Evolutionary conservation across 2,797 vertebrate genomes (phyloP), one percentile per base, ranked within the genome.

Genomic region (Sphaeramia orbicularis): DNA sequence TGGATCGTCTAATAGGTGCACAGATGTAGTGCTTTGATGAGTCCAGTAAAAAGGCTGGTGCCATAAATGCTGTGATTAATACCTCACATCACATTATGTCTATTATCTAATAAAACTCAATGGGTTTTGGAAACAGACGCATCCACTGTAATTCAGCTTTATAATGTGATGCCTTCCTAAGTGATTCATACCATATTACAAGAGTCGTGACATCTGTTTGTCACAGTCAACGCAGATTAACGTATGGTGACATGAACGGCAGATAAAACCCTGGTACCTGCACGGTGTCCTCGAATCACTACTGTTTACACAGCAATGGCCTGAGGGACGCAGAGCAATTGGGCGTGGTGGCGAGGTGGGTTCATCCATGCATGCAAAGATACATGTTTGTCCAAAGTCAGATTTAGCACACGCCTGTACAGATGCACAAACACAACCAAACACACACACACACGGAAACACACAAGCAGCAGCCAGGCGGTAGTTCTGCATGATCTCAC

Each of bases 361-460:
- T 71, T 74, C 49, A 71, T 44, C 61, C 84, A 82, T 65, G 71
- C 12, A n/a, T 71, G 53, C 52, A 78, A 56, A 71, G 68, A 70
- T 59, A 78, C 62, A 71, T 58, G 66, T 81, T 81, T 78, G 68
- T 60, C 71, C 70, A 74, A 49, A 21, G 15, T 54, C 49, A 65
- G 41, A 62, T 7, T 61, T 2, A 55, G 9, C 56, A 60, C 64
- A 71, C 30, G 48, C 40, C 16, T 14, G 35, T 18, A 41, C 10
- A 42, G 63, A 49, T 44, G 42, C 43, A 58, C 32, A 44, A 58
- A 35, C 32, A 10, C 38, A 36, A 45, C 10, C 65, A 43, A 36
- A 58, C 37, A 55, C 24, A 36, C 49, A 36, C 49, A 45, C 35
- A 14, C 47, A 59, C 49, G 54, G 13, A 9, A 14, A 56, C 53